A percentile compares a stretch with the other conserved stretches of the same genome.
phyloP scores from a whole-genome alignment of 2,113 vertebrate species.

The Hippocampus comes region DNA sequence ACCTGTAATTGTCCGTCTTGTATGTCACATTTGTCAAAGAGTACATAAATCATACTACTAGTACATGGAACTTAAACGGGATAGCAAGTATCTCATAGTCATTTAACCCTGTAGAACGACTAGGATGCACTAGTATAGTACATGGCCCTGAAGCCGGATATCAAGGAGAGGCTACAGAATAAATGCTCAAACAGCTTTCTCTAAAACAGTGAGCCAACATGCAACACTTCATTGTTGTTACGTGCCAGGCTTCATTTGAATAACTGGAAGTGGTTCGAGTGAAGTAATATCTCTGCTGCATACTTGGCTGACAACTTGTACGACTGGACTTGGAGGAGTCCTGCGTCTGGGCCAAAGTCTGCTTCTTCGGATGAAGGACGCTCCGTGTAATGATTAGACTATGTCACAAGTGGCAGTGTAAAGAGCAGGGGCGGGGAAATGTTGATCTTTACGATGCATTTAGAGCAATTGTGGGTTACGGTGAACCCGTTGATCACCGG shows the following conservation, averaged over 20 bases:
- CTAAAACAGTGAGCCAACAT: background rate
- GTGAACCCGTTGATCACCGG: background rate
- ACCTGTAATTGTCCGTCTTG: background rate
- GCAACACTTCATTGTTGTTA: background rate
- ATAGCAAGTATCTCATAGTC: background rate
- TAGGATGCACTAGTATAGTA: background rate
- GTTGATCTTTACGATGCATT: background rate
- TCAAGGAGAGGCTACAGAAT: background rate
- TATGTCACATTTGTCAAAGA: background rate
- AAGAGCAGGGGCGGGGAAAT: background rate
- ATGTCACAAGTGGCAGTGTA: conserved; percentile 10
- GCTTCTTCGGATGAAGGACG: conserved; percentile 15
- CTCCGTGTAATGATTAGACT: conserved; percentile 42
- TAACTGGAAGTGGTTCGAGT: conserved; percentile 38
- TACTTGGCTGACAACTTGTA: conserved; percentile 11
- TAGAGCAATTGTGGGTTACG: background rate
- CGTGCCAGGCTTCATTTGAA: conserved; percentile 51
- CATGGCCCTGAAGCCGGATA: too few relatives aligned
- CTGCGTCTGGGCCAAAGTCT: conserved; percentile 59
- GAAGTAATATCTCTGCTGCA: conserved; percentile 26
- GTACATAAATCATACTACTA: background rate
- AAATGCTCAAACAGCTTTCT: too few relatives aligned
- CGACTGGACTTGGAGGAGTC: conserved; percentile 4
- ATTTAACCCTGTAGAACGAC: background rate
- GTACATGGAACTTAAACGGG: background rate